Base-by-base conservation (phyloP, 2,113 vertebrate genomes). In the Anolis carolinensis region DNA sequence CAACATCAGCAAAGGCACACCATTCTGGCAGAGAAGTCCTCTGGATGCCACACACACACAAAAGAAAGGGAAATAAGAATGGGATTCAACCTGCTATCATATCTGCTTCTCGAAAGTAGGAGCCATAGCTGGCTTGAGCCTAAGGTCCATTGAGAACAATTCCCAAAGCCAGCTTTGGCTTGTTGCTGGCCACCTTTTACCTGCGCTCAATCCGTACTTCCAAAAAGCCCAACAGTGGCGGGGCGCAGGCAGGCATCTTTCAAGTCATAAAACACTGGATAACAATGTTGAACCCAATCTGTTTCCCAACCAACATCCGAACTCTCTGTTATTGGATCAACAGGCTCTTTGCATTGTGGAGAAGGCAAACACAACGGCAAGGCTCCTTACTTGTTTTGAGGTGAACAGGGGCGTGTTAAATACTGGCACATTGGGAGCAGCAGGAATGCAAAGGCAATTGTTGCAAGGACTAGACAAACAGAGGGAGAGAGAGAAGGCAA, bases 341-440 rank as follows among this genome's bases (percentile, higher is more conserved):
- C 67, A 88, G 73, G n/a, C 65, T 85, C 85, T 0, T 0, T 79
- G 67, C 48, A 52, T 6, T 36, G 71, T 87, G 67, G 6, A 83
- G 21, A 65, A 85, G 62, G 81, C 52, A 80, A 89, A 52, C 72
- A 90, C 81, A n/a, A 62, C 52, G 68, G 73, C 78, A 91, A 83
- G 34, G 89, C 85, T 92, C 85, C 98, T 97, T 97, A 99, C 99
- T 99, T 99, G 97, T 99, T 99, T 93, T 98, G 98, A 92, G 98
- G 97, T 72, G 99, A 98, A 94, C 99, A 99, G 92, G 99, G 98
- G 94, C 98, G 97, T 94, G 98, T 99, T 97, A 99, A 97, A 96
- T 99, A 99, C 98, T 99, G 99, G 97, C 99, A 99, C 99, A 99
- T 99, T 73, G 99, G 99, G 96, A 99, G 96, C 95, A 99, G 96